Percentiles rank a stretch among this genome's conserved stretches.
Conservation (phyloP, 2,113 vertebrate genomes). For the Herpetotheres cachinnans region DNA sequence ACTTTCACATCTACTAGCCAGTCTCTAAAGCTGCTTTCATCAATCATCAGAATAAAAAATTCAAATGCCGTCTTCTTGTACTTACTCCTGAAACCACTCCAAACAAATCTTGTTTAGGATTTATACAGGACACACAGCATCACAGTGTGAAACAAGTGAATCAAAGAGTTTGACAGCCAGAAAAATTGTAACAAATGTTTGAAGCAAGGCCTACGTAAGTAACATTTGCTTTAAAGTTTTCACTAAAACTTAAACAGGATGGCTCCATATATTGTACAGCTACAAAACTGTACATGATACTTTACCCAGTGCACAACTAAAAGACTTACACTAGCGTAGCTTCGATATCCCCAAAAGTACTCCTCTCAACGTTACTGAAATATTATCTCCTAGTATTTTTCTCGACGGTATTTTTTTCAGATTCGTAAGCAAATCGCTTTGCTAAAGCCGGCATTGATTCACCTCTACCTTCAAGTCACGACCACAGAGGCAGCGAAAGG, state of each 20-base stretch:
- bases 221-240: background rate
- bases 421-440: background rate
- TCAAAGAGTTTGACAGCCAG: background rate
- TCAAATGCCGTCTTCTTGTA: background rate
- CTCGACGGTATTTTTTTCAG: too few species aligned
- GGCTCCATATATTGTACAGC: background rate
- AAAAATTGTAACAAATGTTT: background rate
- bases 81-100: background rate
- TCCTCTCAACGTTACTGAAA: background rate
- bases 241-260: background rate
- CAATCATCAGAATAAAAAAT: background rate
- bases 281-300: accelerated
- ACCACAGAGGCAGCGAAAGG: background rate
- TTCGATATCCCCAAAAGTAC: background rate
- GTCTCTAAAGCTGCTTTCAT: background rate
- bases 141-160: background rate
- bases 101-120: background rate
- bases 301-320: accelerated
- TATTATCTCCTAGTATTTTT: background rate
- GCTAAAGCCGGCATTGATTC: background rate
- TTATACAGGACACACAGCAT: background rate
- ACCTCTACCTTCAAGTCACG: background rate
- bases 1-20: background rate
- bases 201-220: background rate
- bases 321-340: background rate